Conservation (phyloP, 1,140 invertebrate genomes). For the Halictus rubicundus region DNA sequence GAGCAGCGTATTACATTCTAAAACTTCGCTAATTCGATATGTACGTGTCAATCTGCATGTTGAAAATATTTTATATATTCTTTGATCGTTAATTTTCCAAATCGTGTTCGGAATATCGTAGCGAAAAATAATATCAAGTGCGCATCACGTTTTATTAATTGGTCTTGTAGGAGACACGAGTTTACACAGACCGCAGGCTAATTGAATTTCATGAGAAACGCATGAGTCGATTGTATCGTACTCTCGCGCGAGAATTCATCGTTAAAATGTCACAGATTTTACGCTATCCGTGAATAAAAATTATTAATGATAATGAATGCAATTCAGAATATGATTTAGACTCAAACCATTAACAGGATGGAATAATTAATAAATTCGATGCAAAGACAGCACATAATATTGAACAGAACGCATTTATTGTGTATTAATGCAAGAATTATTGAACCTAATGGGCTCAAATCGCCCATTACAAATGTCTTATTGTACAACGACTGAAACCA, state of each 20-base stretch:
- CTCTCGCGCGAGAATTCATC: constrained; percentile 2
- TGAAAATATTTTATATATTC: not conserved
- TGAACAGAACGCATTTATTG: not conserved
- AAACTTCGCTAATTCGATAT: too few relatives aligned
- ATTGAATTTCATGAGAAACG: constrained; percentile 30
- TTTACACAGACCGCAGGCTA: constrained; percentile 1
- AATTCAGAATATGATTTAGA: not conserved
- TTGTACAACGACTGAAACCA: too few relatives aligned
- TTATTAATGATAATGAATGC: not conserved
- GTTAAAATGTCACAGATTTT: not conserved
- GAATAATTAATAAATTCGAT: not conserved
- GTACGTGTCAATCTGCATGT: too few relatives aligned
- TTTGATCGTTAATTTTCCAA: not conserved
- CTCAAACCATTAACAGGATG: not conserved
- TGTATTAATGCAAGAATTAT: too few relatives aligned
- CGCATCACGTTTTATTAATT: constrained; percentile 3
- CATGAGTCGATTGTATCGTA: not conserved
- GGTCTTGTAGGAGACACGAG: constrained; percentile 6
- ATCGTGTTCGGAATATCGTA: not conserved
- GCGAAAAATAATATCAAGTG: not conserved
- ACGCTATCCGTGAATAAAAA: not conserved
- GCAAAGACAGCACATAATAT: not conserved
- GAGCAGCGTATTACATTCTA: too few relatives aligned
- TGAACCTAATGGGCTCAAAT: too few relatives aligned
- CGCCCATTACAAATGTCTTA: too few relatives aligned